Evolutionary conservation across 2,888 invertebrate genomes (phyloP).

Genomic region (Sympetrum striolatum): DNA sequence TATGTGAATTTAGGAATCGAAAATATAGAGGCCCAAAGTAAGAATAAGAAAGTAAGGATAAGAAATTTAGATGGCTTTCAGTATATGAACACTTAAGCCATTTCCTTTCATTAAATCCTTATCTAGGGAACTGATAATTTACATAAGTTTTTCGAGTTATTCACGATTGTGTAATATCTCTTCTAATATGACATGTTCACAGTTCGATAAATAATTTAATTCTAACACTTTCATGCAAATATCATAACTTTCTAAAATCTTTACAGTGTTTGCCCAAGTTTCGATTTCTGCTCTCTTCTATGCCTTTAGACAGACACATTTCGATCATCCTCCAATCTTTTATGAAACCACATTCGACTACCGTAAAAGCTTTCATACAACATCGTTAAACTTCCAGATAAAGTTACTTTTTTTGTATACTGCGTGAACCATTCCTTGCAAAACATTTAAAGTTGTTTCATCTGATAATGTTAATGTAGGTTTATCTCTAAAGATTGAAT

Average conservation of each 20-base stretch:
- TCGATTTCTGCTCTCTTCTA: not conserved
- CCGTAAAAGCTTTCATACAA: conserved; percentile 24
- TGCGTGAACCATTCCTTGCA: conserved; percentile 32
- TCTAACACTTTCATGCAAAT: too few relatives aligned
- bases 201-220: too few relatives aligned
- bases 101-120: too few relatives aligned
- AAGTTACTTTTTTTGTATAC: not conserved
- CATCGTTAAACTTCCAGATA: not conserved
- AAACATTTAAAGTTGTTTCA: not conserved
- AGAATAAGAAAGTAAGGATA: not conserved
- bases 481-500: too few relatives aligned
- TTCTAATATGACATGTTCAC: too few relatives aligned
- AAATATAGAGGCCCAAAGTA: conserved; percentile 26
- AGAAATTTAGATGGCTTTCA: not conserved
- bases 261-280: not conserved
- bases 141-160: too few relatives aligned
- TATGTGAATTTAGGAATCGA: not conserved
- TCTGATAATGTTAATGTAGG: too few relatives aligned
- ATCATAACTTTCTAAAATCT: not conserved
- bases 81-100: too few relatives aligned
- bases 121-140: too few relatives aligned
- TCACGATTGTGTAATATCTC: too few relatives aligned
- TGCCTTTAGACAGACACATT: not conserved
- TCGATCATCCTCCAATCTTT: not conserved
- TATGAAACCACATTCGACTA: not conserved